A percentile compares a stretch with the other conserved stretches of the same genome.
Conservation (phyloP, 1,140 invertebrate genomes). For the Lepidurus apus region DNA sequence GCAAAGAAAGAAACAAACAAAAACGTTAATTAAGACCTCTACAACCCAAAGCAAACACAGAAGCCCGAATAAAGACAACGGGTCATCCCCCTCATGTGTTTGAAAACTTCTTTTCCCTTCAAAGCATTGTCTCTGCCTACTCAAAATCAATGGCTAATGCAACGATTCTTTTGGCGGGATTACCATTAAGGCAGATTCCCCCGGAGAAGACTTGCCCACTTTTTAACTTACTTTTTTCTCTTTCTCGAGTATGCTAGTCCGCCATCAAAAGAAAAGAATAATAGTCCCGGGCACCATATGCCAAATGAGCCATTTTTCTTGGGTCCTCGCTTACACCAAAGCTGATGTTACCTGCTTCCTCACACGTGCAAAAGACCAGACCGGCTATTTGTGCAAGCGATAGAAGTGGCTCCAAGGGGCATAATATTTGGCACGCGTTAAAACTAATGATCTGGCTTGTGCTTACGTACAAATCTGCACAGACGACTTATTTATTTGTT, state of each 20-base stretch:
- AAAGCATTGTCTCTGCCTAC: no score
- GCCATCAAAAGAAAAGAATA: background rate
- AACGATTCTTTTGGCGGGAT: no score
- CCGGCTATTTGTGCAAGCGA: background rate
- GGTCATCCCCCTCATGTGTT: no score
- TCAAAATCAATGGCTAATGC: no score
- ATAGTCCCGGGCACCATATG: background rate
- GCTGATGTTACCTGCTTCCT: background rate
- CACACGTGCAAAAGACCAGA: background rate
- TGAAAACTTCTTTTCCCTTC: no score
- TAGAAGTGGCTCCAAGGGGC: background rate
- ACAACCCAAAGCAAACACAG: background rate
- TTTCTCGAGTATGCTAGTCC: background rate
- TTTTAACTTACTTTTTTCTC: background rate
- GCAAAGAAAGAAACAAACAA: background rate
- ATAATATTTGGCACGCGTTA: background rate
- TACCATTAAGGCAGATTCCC: no score
- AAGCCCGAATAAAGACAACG: no score
- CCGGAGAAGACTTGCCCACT: background rate
- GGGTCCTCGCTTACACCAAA: background rate
- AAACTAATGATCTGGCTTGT: background rate
- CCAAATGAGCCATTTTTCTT: constrained; percentile 12
- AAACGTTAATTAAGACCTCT: background rate
- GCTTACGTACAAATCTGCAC: background rate
- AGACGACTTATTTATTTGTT: background rate